Conservation (phyloP, 2,888 invertebrate species). For the Volucella bombylans region DNA sequence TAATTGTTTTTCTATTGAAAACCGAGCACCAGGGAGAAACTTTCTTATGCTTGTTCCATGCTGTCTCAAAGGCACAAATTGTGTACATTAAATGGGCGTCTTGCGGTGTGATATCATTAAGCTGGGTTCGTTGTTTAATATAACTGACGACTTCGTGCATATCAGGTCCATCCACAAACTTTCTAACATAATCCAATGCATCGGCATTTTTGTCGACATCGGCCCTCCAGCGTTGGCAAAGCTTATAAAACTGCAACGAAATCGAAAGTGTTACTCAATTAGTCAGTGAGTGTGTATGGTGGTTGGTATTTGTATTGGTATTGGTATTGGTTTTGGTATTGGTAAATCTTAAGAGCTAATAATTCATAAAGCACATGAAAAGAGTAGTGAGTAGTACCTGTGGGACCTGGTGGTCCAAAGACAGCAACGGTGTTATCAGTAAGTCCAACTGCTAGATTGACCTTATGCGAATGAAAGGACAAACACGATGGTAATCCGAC, state of each 20-base stretch:
- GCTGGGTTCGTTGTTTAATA: conserved; percentile 84
- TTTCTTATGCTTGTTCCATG: conserved; percentile 86
- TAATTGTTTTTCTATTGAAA: conserved; percentile 85
- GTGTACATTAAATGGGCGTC: conserved; percentile 87
- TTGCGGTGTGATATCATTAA: conserved; percentile 85
- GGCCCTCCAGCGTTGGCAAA: conserved; percentile 87
- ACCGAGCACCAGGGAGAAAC: conserved; percentile 91
- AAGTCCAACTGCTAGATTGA: conserved; percentile 92
- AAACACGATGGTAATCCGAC: conserved; percentile 94
- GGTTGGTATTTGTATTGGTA: background rate
- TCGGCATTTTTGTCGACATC: conserved; percentile 87
- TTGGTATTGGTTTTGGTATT: background rate
- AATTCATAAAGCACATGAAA: background rate
- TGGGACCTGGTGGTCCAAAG: conserved; percentile 83
- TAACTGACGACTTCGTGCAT: conserved; percentile 84
- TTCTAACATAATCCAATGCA: conserved; percentile 84
- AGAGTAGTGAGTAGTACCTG: conserved; percentile 77
- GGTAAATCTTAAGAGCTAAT: background rate
- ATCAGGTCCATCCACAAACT: conserved; percentile 84
- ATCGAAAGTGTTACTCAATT: conserved; percentile 4
- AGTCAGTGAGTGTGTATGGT: too few relatives aligned
- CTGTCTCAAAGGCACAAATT: conserved; percentile 91
- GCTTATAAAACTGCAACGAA: conserved; percentile 89
- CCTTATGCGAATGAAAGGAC: conserved; percentile 93
- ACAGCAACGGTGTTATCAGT: conserved; percentile 93